Conservation (phyloP, 2,888 invertebrate genomes). For the Ferdinandea cuprea region DNA sequence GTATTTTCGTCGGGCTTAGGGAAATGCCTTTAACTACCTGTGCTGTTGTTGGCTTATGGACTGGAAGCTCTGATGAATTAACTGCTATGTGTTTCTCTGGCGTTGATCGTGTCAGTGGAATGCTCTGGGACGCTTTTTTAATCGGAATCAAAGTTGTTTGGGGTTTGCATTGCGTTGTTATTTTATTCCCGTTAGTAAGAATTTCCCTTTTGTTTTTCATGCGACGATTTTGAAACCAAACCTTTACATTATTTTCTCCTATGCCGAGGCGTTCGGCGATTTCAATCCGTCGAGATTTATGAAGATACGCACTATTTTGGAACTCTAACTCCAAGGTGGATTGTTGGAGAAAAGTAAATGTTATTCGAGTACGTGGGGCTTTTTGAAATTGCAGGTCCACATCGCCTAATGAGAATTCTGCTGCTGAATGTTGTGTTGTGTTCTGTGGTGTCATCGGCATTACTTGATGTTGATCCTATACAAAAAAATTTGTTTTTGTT, state of each 20-base stretch:
- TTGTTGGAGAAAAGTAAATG: constrained; percentile 97
- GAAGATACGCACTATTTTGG: constrained; percentile 96
- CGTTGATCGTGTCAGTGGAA: too few species aligned
- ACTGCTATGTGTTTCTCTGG: neutral
- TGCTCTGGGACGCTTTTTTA: too few species aligned
- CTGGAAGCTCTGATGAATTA: neutral
- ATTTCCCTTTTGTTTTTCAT: constrained; percentile 88
- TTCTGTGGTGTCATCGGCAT: neutral
- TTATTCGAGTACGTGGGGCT: constrained; percentile 90
- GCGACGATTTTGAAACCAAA: constrained; percentile 92
- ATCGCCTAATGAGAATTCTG: neutral
- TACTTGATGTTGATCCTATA: neutral
- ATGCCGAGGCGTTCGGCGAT: constrained; percentile 96
- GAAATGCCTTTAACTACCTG: neutral
- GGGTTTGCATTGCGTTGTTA: neutral
- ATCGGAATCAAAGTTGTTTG: too few species aligned
- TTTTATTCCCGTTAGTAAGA: neutral
- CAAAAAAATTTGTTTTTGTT: neutral
- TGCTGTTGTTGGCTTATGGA: neutral
- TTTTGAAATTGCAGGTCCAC: neutral
- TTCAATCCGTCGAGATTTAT: constrained; percentile 95
- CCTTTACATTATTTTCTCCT: constrained; percentile 93
- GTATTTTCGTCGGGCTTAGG: neutral
- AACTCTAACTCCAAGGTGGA: constrained; percentile 97
- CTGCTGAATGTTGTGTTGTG: neutral